phyloP scores from a whole-genome alignment of 1,140 invertebrate species.

The Lysiphlebus fabarum region DNA sequence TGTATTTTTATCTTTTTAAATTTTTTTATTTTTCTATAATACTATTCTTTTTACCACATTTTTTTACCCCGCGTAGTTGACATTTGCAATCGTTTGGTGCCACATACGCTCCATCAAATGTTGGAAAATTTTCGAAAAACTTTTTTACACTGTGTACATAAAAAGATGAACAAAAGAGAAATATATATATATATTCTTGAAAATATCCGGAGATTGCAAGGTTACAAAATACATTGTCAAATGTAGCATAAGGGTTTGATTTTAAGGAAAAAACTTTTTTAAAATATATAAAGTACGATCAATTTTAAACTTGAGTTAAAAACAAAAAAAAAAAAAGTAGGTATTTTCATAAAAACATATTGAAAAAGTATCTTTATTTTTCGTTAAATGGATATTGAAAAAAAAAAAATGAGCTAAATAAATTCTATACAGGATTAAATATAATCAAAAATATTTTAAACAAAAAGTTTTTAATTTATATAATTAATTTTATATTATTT shows the following conservation, averaged over 20 bases:
- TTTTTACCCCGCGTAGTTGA: conserved; percentile 19
- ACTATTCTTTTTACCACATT: background rate
- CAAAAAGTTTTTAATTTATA: too few species aligned
- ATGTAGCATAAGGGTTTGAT: conserved; percentile 23
- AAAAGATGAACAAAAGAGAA: background rate
- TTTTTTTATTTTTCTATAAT: conserved; percentile 4
- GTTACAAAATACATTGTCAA: conserved; percentile 19
- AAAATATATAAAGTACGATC: conserved; percentile 18
- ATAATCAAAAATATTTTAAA: too few species aligned
- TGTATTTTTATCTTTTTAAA: too few species aligned
- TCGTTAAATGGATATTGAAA: too few species aligned
- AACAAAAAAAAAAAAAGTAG: too few species aligned
- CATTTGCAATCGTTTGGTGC: conserved; percentile 3
- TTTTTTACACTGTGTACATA: conserved; percentile 10
- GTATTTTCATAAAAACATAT: background rate
- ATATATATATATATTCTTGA: conserved; percentile 6
- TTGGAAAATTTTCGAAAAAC: conserved; percentile 28
- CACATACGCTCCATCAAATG: conserved; percentile 18
- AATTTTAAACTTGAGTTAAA: conserved; percentile 11
- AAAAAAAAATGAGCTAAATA: too few species aligned
- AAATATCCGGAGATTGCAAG: conserved; percentile 4
- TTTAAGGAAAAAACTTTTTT: conserved; percentile 14
- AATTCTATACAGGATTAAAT: too few species aligned
- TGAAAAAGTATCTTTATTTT: background rate
- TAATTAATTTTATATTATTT: too few species aligned